Evolutionary conservation across 2,797 vertebrate genomes (phyloP), one percentile per base, ranked within the genome.

Genomic region (Pyrocephalus nanus): DNA sequence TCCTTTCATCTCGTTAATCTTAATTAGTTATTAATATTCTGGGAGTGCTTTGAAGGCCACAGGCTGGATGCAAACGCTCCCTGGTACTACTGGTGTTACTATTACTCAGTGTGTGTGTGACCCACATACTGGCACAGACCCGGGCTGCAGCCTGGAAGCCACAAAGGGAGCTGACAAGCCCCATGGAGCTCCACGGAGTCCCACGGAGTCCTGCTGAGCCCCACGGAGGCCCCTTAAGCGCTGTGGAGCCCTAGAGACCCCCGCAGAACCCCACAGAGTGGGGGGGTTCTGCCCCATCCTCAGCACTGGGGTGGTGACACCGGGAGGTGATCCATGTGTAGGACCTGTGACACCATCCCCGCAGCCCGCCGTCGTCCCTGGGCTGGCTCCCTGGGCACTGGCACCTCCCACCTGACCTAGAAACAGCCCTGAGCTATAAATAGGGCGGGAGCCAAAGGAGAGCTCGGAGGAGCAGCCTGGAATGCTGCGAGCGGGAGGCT

Each of bases 391-490:
- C 60, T 1, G 3, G 67, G 83, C 79, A 34, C 36, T 2, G 5
- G 53, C 8, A 11, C 42, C 75, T 91, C 70, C 27, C 1, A 57
- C 62, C 81, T 95, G 96, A 97, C 94, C 95, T 92, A 96, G 95
- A 97, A 97, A 95, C 69, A 83, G 92, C 93, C 75, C 74, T 2
- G 48, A 71, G 95, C 95, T 95, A 92, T 95, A 96, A 93, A 94
- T 93, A 95, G 93, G 93, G 92, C 4, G 13, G 53, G 42, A 72
- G 34, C 6, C 1, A 43, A 57, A 83, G 71, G 80, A 32, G 61
- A 38, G 73, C 72, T 36, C 53, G 3, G 84, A 80, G 82, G 30
- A 19, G 8, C 72, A 48, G 84, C 79, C 71, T 11, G 11, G 40
- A 80, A 32, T 17, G 4, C 43, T 1, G 3, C 3, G 12, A 62